phyloP scores from a whole-genome alignment of 1,140 invertebrate genomes.

The Drosophila watanabei region DNA sequence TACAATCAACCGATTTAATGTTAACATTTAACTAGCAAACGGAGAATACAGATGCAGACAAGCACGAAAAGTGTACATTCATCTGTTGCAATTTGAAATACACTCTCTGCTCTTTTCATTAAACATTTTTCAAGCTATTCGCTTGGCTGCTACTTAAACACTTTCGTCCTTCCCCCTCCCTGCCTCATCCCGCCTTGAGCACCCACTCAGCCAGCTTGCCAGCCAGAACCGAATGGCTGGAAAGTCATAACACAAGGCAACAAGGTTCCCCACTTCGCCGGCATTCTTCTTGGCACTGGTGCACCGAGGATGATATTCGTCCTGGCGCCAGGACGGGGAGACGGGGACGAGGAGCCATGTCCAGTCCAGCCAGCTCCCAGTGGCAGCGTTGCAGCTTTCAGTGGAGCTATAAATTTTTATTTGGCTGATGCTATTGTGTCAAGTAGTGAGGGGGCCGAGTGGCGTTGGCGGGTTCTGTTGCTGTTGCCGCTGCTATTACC shows the following conservation, averaged over 20 bases:
- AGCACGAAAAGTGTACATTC: neutral
- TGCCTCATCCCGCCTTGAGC: neutral
- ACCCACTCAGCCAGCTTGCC: constrained; percentile 43
- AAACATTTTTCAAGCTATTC: constrained; percentile 60
- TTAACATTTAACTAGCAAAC: neutral
- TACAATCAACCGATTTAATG: neutral
- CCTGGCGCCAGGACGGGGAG: constrained; percentile 25
- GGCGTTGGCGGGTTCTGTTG: constrained; percentile 21
- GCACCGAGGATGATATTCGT: constrained; percentile 28
- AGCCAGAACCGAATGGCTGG: constrained; percentile 50
- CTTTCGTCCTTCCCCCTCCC: constrained; percentile 15
- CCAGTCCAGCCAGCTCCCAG: constrained; percentile 45
- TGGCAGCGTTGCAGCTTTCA: constrained; percentile 73
- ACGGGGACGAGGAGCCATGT: constrained; percentile 25
- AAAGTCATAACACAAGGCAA: constrained; percentile 71
- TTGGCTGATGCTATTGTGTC: constrained; percentile 78
- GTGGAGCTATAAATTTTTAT: constrained; percentile 80
- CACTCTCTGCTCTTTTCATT: constrained; percentile 68
- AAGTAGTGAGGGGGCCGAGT: constrained; percentile 50
- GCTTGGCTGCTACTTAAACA: constrained; percentile 63
- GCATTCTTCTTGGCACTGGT: constrained; percentile 29
- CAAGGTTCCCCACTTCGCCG: constrained; percentile 33
- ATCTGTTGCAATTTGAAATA: constrained; percentile 25
- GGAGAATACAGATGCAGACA: neutral
- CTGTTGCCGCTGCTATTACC: constrained; percentile 61